Percentiles rank a stretch among this genome's conserved stretches.
These are phyloP conservation scores for Poecilia gillii DNA, from an alignment of 2,797 vertebrate genomes.

Conservation along the genomic window DNA sequence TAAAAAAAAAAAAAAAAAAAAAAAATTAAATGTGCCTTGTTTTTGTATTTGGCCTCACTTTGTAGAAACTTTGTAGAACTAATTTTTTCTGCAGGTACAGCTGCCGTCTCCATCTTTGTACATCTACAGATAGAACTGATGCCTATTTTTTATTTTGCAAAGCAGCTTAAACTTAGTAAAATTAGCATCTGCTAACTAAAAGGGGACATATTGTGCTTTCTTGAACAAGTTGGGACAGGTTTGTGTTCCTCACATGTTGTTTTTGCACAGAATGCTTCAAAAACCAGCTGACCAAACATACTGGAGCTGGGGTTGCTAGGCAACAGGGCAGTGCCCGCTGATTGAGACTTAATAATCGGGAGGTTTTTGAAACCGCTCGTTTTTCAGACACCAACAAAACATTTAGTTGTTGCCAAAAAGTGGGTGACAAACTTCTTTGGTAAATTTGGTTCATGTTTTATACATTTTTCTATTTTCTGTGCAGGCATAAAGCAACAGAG, in stretches of 20 bases:
- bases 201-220: no score
- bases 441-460: background rate
- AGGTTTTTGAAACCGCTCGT: no score
- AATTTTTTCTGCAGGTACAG: background rate
- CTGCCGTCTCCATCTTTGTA: background rate
- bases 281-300: no score
- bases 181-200: background rate
- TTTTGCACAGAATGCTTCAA: no score
- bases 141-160: background rate
- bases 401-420: no score
- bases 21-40: background rate
- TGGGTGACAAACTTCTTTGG: background rate
- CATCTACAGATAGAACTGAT: background rate
- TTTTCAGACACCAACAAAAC: no score
- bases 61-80: background rate
- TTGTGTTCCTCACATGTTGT: background rate
- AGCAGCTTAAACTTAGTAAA: background rate
- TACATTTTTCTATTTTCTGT: slow-evolving; percentile 21
- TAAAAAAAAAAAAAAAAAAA: no score
- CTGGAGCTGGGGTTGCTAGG: no score
- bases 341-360: no score
- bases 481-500: slow-evolving; percentile 93
- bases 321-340: no score
- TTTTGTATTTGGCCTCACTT: background rate
- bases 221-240: background rate